Evolutionary conservation across 2,797 vertebrate species (phyloP), one percentile per base, ranked within the genome.

Genomic region (Gambelia wislizenii): DNA sequence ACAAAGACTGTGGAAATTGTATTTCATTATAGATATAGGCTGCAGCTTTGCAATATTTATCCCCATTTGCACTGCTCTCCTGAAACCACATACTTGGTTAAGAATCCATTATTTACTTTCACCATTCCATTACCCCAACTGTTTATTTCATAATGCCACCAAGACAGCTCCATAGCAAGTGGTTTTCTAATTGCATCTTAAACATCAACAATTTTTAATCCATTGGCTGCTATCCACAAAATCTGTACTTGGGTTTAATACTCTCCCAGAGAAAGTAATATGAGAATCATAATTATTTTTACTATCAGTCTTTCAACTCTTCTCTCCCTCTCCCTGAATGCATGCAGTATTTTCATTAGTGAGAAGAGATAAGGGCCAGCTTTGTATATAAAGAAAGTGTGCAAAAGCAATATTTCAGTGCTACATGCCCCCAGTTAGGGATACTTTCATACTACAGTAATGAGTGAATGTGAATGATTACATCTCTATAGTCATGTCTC

Each of bases 151-250:
- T 47, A 83, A 82, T 64, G 79, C 87, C 70, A 83, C 6, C 36
- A 42, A 6, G 70, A 83, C 42, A 30, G 44, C 70, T 88, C 44
- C 69, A 47, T 75, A 64, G 87, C 30, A 67, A 83, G 72, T 88
- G 80, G 74, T 89, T 75, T 84, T 25, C 75, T 89, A 78, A 89
- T 77, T 84, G 82, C 82, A 89, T 84, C 30, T 78, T 82, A 69
- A 84, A 84, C 61, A 54, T 84, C 74, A 74, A 54, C 59, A 56
- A 78, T 78, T 84, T 76, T 84, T 84, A 69, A 84, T 54, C 74
- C 64, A 78, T 83, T 67, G 80, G 42, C 75, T 89, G 74, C 47
- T 89, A 39, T 69, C 74, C 87, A 84, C 61, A 89, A 84, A 88
- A 84, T 44, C 2, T 84, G 59, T 61, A 67, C 47, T 78, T 78